Evolutionary conservation across 2,113 vertebrate species (phyloP), one percentile per base, ranked within the genome.

Genomic region (Illadopsis cleaveri): DNA sequence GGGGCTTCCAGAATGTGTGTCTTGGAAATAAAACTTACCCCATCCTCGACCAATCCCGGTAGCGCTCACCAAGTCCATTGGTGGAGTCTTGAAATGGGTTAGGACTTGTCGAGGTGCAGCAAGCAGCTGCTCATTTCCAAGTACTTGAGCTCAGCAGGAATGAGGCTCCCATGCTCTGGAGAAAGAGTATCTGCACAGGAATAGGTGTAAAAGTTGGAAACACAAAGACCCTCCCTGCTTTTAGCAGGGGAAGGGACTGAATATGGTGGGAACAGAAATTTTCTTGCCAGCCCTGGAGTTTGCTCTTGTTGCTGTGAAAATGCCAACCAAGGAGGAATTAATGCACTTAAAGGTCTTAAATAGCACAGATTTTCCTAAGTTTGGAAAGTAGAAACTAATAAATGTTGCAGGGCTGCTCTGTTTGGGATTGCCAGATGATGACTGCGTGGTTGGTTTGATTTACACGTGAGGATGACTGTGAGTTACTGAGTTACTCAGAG

Each of bases 31-130:
- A 54, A 75, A 10, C 30, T 2, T 20, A 18, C 6, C 40, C 33
- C 3, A 3, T 45, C 30, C 62, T 92, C 0, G 0, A 3, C 66
- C 0, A 9, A 25, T 64, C 11, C 27, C 1, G 0, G 44, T 5
- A 21, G 25, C 0, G 0, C 66, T 90, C 89, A 92, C 60, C 40
- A 35, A n/a, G 72, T 30, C 40, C 0, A 0, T 28, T 0, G 1
- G 58, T 35, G 48, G 48, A 25, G 51, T 35, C 51, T 28, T 54
- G 87, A 71, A 89, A 96, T 87, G 87, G 61, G 87, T 82, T 48
- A 5, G 81, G 93, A 64, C 87, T 93, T 91, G 93, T 69, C 0
- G 3, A 78, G 77, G 12, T 70, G 76, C 38, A 38, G 0, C 0
- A 12, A 87, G 80, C 91, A 89, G 89, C 96, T 96, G 73, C 82